phyloP scores from a whole-genome alignment of 23 tunicate genomes.

The Oikopleura albicans region DNA sequence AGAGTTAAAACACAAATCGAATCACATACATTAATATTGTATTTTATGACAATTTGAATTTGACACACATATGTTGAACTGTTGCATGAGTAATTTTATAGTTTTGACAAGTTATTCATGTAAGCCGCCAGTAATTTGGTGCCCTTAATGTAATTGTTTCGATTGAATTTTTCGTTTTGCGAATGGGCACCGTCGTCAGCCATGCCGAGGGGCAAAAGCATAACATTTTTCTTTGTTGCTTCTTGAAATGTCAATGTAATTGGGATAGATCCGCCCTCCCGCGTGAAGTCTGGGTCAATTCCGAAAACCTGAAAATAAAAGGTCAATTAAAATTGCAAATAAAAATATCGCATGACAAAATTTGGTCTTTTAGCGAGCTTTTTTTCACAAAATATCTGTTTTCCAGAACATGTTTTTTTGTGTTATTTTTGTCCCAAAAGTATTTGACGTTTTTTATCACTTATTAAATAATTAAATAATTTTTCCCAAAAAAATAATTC shows the following conservation, averaged over 20 bases:
- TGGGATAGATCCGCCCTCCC: slow-evolving; percentile 98
- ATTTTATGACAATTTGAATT: no score
- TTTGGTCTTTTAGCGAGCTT: neutral
- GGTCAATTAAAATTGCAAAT: neutral
- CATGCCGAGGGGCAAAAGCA: slow-evolving; percentile 86
- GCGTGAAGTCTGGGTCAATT: slow-evolving; percentile 71
- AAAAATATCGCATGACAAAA: neutral
- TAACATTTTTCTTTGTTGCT: slow-evolving; percentile 88
- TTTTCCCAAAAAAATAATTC: no score
- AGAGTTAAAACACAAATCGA: no score
- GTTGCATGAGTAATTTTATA: no score
- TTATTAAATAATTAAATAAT: no score
- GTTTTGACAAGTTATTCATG: slow-evolving; percentile 39
- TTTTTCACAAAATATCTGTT: neutral
- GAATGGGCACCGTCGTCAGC: slow-evolving; percentile 99
- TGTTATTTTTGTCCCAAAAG: no score
- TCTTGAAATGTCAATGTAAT: slow-evolving; percentile 91
- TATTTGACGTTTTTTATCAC: no score
- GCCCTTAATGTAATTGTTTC: slow-evolving; percentile 87
- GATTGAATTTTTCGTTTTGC: slow-evolving; percentile 87
- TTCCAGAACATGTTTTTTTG: neutral
- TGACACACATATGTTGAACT: no score
- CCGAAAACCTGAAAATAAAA: slow-evolving; percentile 39
- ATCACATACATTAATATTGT: no score
- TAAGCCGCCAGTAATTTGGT: slow-evolving; percentile 74